Base-by-base conservation (phyloP, 2,888 invertebrate species). In the Diloba caeruleocephala region DNA sequence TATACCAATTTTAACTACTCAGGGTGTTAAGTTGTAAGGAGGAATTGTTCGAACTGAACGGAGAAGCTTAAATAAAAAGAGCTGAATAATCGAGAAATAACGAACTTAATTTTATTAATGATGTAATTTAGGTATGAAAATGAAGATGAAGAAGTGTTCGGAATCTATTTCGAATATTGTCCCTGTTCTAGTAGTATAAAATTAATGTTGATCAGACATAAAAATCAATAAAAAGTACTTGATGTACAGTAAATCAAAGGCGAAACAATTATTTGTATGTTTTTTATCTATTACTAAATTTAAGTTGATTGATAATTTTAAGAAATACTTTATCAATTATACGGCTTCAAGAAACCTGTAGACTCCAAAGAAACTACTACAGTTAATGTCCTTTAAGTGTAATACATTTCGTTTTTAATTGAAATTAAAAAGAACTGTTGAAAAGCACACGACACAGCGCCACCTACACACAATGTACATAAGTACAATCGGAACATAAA, bases 401-500 rank as follows among this genome's bases (percentile, higher is more conserved):
- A 69, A 53, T 72, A 74, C 63, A 60, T 68, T 74, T 74, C 74
- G 65, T 80, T 76, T 76, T 79, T 79, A 86, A 87, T 88, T 85
- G 82, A 87, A 61, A 60, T 66, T 61, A 57, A 67, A 71, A 84
- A 77, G 76, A 75, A 68, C 67, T 72, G 66, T 74, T 75, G n/a
- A 76, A 81, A 81, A 67, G 63, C 76, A 73, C 74, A 66, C 73
- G 71, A 68, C 74, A 74, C 71, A 73, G 71, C 71, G 81, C 86
- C 88, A 81, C 86, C 85, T 82, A 88, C 89, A 85, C 83, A 79
- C 73, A 77, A 68, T 79, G 72, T 80, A 83, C 80, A 81, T 72
- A 80, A 81, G 82, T 81, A 83, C 82, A 79, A 76, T 79, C 82
- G 59, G 78, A 84, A 85, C 86, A 88, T 89, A 90, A 90, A 90